Base-by-base conservation (phyloP, 2,797 vertebrate species). In the Epinephelus coioides region DNA sequence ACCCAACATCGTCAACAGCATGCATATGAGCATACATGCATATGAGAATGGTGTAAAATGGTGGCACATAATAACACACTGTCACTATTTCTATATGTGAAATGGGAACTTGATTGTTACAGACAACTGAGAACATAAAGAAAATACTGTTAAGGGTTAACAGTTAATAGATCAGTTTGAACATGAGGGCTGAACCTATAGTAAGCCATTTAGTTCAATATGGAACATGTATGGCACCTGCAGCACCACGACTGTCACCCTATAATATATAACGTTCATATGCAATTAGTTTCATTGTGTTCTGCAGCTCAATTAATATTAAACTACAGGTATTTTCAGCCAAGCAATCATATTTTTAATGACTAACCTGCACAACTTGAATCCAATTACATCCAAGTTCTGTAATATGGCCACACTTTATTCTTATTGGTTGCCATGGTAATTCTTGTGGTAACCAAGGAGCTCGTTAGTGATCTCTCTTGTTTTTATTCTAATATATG, bases 401-500 rank as follows among this genome's bases (percentile, higher is more conserved):
- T 64, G 46, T 85, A 78, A 81, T 86, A 61, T 79, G 71, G 60
- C 60, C 47, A 15, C 68, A 68, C 54, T 87, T 85, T 61, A 44
- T 69, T 72, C 73, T 75, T 54, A 84, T 66, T 69, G 81, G 89
- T 94, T 91, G 82, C 87, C 84, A 87, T 91, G 83, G 89, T 34
- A 54, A 86, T 88, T 63, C 34, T 18, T 63, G 61, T 74, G 82
- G 79, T 82, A 88, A 88, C 83, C 81, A 85, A 85, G 85, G 79
- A 75, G 85, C 88, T 89, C 19, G 61, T 88, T 84, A 86, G 76
- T 30, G 68, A 81, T 87, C 54, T 61, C 69, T 68, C 51, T 79
- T 49, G 44, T 73, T 86, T 88, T 76, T 46, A 70, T 81, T 82
- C 70, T 69, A 76, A 84, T 82, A 66, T 71, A 81, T 50, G 69